These are phyloP conservation scores for Oreocharis arfaki DNA, from an alignment of 2,113 vertebrate genomes.

Conservation along the genomic window DNA sequence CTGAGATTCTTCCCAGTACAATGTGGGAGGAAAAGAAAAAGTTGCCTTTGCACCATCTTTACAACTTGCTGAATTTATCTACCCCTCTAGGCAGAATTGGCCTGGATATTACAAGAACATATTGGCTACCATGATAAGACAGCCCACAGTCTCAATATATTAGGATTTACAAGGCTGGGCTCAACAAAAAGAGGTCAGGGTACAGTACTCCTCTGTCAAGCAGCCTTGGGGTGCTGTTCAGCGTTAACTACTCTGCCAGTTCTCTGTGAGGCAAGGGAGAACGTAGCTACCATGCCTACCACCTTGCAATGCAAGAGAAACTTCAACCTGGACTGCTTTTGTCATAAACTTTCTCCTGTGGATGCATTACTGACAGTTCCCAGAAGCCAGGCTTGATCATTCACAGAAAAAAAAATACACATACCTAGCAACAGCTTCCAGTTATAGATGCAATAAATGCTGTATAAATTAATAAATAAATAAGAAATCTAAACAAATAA, in stretches of 20 bases:
- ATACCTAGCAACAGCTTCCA: not conserved
- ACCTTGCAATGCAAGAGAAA: not conserved
- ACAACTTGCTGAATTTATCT: not conserved
- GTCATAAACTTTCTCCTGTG: not conserved
- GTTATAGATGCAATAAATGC: not conserved
- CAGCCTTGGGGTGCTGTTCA: not conserved
- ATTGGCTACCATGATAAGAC: not conserved
- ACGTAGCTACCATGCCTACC: fast-evolving
- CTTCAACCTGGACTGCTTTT: not conserved
- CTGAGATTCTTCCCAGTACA: not conserved
- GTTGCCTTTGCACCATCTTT: not conserved
- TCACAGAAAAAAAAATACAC: not conserved
- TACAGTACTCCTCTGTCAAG: not conserved
- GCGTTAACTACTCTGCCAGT: not conserved
- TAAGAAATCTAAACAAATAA: not conserved
- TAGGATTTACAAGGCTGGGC: not conserved
- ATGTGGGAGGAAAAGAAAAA: not conserved
- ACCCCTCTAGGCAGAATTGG: not conserved
- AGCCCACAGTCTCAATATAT: not conserved
- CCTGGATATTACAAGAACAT: not conserved
- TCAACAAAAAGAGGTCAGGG: not conserved
- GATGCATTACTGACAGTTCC: not conserved
- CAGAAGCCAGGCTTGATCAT: not conserved
- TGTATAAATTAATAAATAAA: not conserved
- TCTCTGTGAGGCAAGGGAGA: not conserved